Conservation (phyloP, 2,888 invertebrate species). For the Slavum lentiscoides region DNA sequence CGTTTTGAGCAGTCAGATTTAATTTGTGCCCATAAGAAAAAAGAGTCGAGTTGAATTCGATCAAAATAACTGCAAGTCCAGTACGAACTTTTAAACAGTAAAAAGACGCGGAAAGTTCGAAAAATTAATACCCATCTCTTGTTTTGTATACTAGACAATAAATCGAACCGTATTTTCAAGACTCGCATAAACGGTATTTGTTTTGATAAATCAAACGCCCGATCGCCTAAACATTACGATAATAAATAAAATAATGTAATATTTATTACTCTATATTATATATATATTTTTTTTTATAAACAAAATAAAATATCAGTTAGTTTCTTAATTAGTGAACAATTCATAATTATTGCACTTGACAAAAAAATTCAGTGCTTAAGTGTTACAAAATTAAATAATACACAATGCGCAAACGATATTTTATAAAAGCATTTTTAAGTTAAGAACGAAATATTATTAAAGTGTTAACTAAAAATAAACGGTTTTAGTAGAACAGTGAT, state of each 20-base stretch:
- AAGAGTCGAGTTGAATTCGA: too few relatives aligned
- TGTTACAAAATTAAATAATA: constrained; percentile 19
- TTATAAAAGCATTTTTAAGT: constrained; percentile 23
- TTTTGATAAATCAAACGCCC: too few relatives aligned
- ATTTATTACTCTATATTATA: constrained; percentile 1
- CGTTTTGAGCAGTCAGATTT: too few relatives aligned
- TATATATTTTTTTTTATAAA: constrained; percentile 5
- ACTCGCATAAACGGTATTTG: too few relatives aligned
- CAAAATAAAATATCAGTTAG: constrained; percentile 30
- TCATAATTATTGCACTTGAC: constrained; percentile 37
- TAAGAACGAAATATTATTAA: constrained; percentile 10
- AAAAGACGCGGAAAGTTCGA: too few relatives aligned
- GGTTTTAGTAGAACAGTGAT: constrained; percentile 34
- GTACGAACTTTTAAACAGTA: too few relatives aligned
- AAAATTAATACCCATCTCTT: too few relatives aligned
- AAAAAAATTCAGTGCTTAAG: constrained; percentile 3
- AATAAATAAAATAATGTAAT: not conserved
- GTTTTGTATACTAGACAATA: too few relatives aligned
- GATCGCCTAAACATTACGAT: not conserved
- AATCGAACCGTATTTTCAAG: too few relatives aligned
- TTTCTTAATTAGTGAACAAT: constrained; percentile 7
- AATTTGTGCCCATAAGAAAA: too few relatives aligned
- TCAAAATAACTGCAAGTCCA: too few relatives aligned
- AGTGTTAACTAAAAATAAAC: constrained; percentile 27
- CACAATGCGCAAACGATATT: constrained; percentile 15